These are phyloP conservation scores for Sinocyclocheilus anshuiensis DNA, from an alignment of 2,113 vertebrate species.

Conservation along the genomic window DNA sequence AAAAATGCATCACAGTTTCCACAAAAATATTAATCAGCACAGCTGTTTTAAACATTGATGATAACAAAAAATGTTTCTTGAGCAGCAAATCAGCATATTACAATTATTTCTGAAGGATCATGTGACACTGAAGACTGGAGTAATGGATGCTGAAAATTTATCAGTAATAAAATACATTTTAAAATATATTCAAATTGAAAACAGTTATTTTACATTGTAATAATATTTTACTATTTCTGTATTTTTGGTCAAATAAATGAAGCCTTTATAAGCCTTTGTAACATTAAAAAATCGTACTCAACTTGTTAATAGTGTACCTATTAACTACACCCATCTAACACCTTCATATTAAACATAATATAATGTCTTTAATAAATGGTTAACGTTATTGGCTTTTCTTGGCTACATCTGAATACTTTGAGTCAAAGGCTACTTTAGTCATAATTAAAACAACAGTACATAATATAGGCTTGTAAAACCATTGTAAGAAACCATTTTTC, in stretches of 20 bases:
- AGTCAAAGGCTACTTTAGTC: not conserved
- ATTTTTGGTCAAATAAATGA: not conserved
- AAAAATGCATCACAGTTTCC: no score
- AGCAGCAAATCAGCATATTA: not conserved
- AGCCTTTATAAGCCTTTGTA: no score
- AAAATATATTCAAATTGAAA: not conserved
- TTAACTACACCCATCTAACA: not conserved
- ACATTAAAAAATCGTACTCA: not conserved
- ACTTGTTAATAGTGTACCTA: not conserved
- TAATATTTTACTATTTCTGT: not conserved
- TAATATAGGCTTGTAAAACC: not conserved
- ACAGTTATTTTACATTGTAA: not conserved
- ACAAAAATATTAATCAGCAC: no score
- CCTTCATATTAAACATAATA: not conserved
- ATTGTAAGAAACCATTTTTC: not conserved
- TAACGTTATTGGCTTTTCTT: not conserved
- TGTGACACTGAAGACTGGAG: not conserved
- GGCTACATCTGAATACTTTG: not conserved
- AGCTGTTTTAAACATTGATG: not conserved
- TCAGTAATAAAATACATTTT: not conserved
- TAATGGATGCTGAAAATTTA: not conserved
- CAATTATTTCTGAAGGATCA: not conserved
- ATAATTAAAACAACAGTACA: not conserved
- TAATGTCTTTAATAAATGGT: not conserved
- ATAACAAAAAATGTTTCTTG: not conserved